Evolutionary conservation across 2,113 vertebrate species (phyloP).

Genomic region (Mus pahari): DNA sequence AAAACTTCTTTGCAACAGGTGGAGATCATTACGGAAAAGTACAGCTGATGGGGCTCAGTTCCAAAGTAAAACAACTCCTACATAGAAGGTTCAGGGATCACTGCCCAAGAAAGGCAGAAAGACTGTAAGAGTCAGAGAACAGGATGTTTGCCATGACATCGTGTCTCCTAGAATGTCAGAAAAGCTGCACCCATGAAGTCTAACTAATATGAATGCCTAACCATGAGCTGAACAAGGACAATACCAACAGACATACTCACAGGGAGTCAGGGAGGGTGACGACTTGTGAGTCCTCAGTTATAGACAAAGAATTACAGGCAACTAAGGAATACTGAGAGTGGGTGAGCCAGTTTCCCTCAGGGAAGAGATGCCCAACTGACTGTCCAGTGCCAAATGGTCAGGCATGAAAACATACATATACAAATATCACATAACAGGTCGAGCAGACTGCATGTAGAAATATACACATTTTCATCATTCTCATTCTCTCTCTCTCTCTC

Average conservation of each 20-base stretch:
- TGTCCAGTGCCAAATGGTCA: not conserved
- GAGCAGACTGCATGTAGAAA: not conserved
- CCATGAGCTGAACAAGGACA: not conserved
- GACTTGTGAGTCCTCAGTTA: not conserved
- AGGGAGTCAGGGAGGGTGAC: accelerated
- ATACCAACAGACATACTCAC: not conserved
- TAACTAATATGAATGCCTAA: not conserved
- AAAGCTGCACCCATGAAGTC: not conserved
- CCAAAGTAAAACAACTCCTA: not conserved
- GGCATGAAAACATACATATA: not conserved
- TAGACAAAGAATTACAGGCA: not conserved
- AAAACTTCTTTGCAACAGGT: not conserved
- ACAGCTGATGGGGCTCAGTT: not conserved
- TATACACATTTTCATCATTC: not conserved
- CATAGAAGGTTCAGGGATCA: not conserved
- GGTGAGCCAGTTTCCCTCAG: not conserved
- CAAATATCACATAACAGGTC: not conserved
- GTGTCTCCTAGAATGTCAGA: not conserved
- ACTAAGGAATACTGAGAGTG: not conserved
- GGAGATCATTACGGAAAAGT: not conserved
- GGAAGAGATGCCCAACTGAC: no score
- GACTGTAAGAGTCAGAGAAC: not conserved
- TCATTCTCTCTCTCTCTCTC: no score
- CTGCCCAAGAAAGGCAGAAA: not conserved
- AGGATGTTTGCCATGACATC: not conserved